phyloP scores from a whole-genome alignment of 2,888 invertebrate species.

The Trilocha varians region DNA sequence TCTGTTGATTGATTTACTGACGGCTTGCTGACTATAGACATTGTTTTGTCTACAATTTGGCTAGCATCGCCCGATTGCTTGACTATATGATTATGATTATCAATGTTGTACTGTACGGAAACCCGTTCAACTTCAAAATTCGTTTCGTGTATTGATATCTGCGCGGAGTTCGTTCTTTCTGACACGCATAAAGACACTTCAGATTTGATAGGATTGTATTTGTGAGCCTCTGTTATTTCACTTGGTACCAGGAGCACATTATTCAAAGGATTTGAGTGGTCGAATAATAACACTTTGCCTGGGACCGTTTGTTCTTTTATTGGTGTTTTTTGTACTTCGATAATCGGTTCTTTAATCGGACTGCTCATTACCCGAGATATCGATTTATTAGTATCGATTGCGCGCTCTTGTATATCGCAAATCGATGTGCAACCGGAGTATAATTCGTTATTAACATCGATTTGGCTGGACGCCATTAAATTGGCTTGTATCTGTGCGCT shows the following conservation, averaged over 20 bases:
- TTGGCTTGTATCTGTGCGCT: slow-evolving; percentile 51
- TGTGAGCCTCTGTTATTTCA: slow-evolving; percentile 26
- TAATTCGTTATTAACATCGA: slow-evolving; percentile 33
- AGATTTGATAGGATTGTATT: slow-evolving; percentile 30
- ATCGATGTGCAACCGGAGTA: slow-evolving; percentile 21
- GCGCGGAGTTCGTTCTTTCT: not conserved
- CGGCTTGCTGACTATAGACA: slow-evolving; percentile 20
- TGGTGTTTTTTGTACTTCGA: not conserved
- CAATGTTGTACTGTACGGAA: slow-evolving; percentile 12
- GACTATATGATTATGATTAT: slow-evolving; percentile 4
- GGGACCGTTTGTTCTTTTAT: slow-evolving; percentile 1
- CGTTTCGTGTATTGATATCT: slow-evolving; percentile 5
- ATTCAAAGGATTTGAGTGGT: slow-evolving; percentile 50
- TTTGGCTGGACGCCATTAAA: slow-evolving; percentile 46
- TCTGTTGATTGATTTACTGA: slow-evolving; percentile 28
- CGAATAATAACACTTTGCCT: slow-evolving; percentile 36
- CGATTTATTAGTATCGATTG: slow-evolving; percentile 10
- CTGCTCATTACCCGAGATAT: slow-evolving; percentile 11
- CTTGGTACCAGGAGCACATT: slow-evolving; percentile 35
- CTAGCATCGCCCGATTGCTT: slow-evolving; percentile 17
- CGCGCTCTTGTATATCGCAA: slow-evolving; percentile 13
- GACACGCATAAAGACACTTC: slow-evolving; percentile 8
- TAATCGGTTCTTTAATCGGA: slow-evolving; percentile 8
- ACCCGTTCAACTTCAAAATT: slow-evolving; percentile 12
- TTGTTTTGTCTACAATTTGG: slow-evolving; percentile 11